phyloP scores from a whole-genome alignment of 2,888 invertebrate genomes.

The Tenthredo amoena region DNA sequence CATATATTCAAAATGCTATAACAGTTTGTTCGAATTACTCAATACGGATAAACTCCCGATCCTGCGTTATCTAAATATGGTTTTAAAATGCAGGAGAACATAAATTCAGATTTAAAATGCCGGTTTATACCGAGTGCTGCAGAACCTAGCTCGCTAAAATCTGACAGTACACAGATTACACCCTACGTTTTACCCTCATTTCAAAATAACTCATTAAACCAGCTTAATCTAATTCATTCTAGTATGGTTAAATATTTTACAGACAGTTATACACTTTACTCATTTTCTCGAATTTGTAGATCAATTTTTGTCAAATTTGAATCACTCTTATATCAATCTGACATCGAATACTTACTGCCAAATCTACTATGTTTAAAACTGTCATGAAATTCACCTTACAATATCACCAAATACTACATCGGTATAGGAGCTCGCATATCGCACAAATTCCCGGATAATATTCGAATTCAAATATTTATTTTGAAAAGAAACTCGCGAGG shows the following conservation, averaged over 20 bases:
- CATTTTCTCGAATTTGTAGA: not conserved
- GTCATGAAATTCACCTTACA: not conserved
- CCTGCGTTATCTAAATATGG: slow-evolving; percentile 40
- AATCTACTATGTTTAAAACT: not conserved
- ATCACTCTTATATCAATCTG: not conserved
- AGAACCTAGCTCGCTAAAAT: slow-evolving; percentile 13
- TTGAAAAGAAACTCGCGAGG: not conserved
- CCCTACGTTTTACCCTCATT: not conserved
- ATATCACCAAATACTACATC: not conserved
- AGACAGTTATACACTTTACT: not conserved
- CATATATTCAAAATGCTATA: not conserved
- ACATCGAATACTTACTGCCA: not conserved
- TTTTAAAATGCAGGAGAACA: slow-evolving; percentile 34
- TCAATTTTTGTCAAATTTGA: not conserved
- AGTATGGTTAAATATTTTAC: not conserved
- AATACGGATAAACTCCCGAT: slow-evolving; percentile 22
- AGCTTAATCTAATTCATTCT: not conserved
- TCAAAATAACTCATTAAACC: not conserved
- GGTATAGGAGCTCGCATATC: not conserved
- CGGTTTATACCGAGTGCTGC: not conserved
- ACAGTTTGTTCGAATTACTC: slow-evolving; percentile 30
- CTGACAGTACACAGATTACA: slow-evolving; percentile 33
- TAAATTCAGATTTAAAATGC: slow-evolving; percentile 40
- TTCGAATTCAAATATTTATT: not conserved
- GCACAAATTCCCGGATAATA: not conserved